phyloP scores from a whole-genome alignment of 2,113 vertebrate genomes.

The Coturnix japonica region DNA sequence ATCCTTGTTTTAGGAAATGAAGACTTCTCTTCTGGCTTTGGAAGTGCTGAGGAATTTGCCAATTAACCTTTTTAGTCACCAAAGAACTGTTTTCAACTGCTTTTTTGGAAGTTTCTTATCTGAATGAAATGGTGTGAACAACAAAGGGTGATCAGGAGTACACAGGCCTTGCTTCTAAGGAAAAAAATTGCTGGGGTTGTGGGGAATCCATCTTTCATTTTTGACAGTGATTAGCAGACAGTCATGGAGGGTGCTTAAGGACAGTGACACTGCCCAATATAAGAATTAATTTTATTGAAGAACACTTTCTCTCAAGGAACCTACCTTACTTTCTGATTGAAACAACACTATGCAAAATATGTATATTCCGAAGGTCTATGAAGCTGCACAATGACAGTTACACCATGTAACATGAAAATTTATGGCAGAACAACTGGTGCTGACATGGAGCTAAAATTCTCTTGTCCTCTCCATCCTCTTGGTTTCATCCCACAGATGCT shows the following conservation, averaged over 20 bases:
- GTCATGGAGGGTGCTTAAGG: background rate
- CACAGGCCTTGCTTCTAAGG: background rate
- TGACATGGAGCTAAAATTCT: background rate
- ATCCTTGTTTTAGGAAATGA: background rate
- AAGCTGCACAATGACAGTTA: background rate
- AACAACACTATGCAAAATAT: background rate
- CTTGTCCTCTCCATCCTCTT: background rate
- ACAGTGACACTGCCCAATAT: background rate
- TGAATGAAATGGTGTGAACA: background rate
- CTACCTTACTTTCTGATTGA: background rate
- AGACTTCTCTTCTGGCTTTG: background rate
- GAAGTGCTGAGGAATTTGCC: background rate
- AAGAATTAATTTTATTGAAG: background rate
- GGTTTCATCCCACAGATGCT: background rate
- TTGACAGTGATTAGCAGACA: background rate
- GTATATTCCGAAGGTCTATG: background rate
- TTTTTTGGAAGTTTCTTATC: too few species aligned
- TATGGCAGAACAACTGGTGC: background rate
- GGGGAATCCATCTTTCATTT: background rate
- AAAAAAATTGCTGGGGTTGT: background rate
- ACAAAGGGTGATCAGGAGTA: background rate
- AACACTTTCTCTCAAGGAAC: background rate
- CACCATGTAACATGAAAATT: background rate
- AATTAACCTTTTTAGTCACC: background rate
- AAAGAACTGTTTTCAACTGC: background rate